Evolutionary conservation across 2,888 invertebrate species (phyloP).

Genomic region (Limnephilus lunatus): DNA sequence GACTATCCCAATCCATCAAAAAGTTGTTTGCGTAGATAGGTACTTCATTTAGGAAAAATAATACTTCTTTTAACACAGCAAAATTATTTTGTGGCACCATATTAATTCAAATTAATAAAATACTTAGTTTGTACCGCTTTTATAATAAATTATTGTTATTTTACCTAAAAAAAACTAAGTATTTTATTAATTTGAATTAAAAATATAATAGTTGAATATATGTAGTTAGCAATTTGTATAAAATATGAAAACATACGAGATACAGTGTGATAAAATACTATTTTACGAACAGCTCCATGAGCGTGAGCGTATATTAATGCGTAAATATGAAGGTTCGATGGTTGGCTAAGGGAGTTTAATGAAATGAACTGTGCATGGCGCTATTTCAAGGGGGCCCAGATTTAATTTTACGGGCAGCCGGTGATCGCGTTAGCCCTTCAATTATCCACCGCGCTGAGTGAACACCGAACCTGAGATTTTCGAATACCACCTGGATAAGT

Average conservation of each 20-base stretch:
- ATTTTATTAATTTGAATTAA: too few species aligned
- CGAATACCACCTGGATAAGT: not conserved
- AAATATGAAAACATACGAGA: not conserved
- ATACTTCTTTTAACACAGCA: too few species aligned
- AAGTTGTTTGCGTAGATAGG: too few species aligned
- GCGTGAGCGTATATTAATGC: not conserved
- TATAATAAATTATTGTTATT: too few species aligned
- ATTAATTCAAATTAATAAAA: too few species aligned
- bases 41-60: too few species aligned
- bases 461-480: constrained; percentile 30
- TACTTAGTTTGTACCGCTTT: too few species aligned
- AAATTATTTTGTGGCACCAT: too few species aligned
- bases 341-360: constrained; percentile 43
- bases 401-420: constrained; percentile 49
- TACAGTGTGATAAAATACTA: not conserved
- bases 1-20: too few species aligned
- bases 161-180: too few species aligned
- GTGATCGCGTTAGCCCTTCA: constrained; percentile 41
- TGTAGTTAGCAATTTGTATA: not conserved
- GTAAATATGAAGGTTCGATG: constrained; percentile 42
- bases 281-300: not conserved
- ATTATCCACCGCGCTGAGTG: constrained; percentile 43
- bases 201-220: too few species aligned
- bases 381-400: constrained; percentile 40
- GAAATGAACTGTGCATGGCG: constrained; percentile 46